Evolutionary conservation across 2,113 vertebrate species (phyloP), one percentile per base, ranked within the genome.

Genomic region (Oncorhynchus masou): DNA sequence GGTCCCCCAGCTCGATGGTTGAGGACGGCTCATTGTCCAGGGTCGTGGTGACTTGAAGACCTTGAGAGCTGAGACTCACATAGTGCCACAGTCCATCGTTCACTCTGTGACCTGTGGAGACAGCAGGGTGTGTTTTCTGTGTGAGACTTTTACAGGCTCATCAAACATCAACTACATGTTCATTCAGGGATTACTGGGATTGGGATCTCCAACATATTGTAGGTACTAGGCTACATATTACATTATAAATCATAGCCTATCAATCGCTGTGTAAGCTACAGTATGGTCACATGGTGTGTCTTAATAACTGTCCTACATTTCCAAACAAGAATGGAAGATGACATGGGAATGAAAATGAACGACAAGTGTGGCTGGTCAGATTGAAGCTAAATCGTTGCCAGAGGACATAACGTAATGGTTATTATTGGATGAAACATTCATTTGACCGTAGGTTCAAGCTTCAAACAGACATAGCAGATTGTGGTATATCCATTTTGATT

Each of bases 21-120:
- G 94, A 93, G 1, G 95, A 79, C 1, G 93, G 92, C 0, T 96
- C 94, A 0, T 92, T 91, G 77, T 99, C 97, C 90, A 98, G 81
- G 0, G 93, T 94, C 88, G 99, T 77, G 15, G 92, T 91, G 78
- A 99, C 91, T 69, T 94, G 96, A 25, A 94, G 94, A 72, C 93
- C 93, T 80, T 94, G 92, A n/a, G 94, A 90, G 2, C 90, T 94
- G 75, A 99, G 92, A 82, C 89, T 94, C 69, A 98, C 94, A 0
- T 94, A 92, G 89, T 99, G 98, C 98, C 98, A 99, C 73, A 97
- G 88, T 1, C 98, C 98, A 2, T 99, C 97, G 0, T 94, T 95
- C 75, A 99, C 93, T 73, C 75, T 86, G 73, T 90, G 93, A 80
- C 96, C 98, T 99, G 78, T 67, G 81, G 85, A 74, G 20, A 70